Evolutionary conservation across 2,888 invertebrate genomes (phyloP), one percentile per base, ranked within the genome.

Genomic region (Phasia obesa): DNA sequence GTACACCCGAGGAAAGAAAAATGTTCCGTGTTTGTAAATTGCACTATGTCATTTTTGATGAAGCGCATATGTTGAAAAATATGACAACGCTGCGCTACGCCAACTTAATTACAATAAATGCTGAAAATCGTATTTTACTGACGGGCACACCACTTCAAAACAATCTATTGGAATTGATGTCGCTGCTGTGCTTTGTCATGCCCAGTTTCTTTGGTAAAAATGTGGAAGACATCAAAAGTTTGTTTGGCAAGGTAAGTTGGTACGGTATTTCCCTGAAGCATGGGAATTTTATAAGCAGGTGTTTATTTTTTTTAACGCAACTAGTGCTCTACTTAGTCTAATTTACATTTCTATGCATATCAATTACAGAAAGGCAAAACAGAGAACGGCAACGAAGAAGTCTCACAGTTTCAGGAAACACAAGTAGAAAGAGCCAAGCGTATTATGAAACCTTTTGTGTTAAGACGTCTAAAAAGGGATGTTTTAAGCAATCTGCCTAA

Each of bases 71-170:
- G 98, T 92, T 99, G 42, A 99, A 99, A 91, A 99, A 99, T 89
- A 99, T 99, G 98, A 94, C 96, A 71, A 97, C 98, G 0, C 95
- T 95, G 87, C 93, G 99, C 86, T 99, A 97, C 88, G 95, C 97
- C 87, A 96, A 97, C 90, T 92, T 99, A 71, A 95, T 97, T 88
- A 94, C 95, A 87, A 96, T 98, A 70, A 96, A 95, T 95, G 97
- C 98, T 0, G 94, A 95, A 87, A 95, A 96, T 90, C 94, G 98
- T 38, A 94, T 99, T 42, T 92, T 99, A 13, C 92, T 99, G 23
- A 99, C 99, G 0, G 99, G 99, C 2, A 99, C 99, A 0, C 99
- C 99, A 0, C 92, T 99, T 4, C 99, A 99, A 92, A 99, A 99
- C 92, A 99, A 98, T 91, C 92, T 99, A 42, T 91, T 99, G 55